These are phyloP conservation scores for Hoplostethus mediterraneus DNA, from an alignment of 2,797 vertebrate genomes.

Conservation along the genomic window DNA sequence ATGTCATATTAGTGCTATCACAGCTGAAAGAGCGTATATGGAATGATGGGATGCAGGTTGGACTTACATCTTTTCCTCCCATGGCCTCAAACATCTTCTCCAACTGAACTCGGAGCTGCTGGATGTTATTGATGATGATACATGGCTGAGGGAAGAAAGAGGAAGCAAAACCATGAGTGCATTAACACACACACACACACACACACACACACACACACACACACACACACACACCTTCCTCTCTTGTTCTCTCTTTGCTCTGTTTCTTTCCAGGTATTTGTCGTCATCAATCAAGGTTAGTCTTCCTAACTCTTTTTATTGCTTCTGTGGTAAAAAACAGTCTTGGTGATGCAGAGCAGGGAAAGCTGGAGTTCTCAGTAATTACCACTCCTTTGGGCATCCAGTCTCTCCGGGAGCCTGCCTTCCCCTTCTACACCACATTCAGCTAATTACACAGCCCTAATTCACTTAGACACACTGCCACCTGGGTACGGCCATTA, in stretches of 20 bases:
- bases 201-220: constrained; percentile 18
- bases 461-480: constrained; percentile 71
- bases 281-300: constrained; percentile 64
- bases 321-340: constrained; percentile 55
- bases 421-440: constrained; percentile 54
- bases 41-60: background rate
- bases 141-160: constrained; percentile 85
- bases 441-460: constrained; percentile 73
- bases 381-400: constrained; percentile 60
- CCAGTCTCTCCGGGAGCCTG: constrained; percentile 62
- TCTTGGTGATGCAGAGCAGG: constrained; percentile 50
- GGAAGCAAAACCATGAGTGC: constrained; percentile 34
- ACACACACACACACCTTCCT: constrained; percentile 22
- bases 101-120: constrained; percentile 95
- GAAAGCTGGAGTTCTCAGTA: constrained; percentile 57
- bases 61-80: constrained; percentile 95
- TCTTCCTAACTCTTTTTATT: constrained; percentile 58
- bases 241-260: constrained; percentile 6
- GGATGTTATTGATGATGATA: constrained; percentile 99
- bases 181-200: too few species aligned
- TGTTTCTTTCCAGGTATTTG: constrained; percentile 32
- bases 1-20: background rate
- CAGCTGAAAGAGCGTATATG: background rate
- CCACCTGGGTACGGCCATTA: constrained; percentile 43
- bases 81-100: constrained; percentile 99